Conservation (phyloP, 1,140 invertebrate genomes). For the Microplitis mediator region DNA sequence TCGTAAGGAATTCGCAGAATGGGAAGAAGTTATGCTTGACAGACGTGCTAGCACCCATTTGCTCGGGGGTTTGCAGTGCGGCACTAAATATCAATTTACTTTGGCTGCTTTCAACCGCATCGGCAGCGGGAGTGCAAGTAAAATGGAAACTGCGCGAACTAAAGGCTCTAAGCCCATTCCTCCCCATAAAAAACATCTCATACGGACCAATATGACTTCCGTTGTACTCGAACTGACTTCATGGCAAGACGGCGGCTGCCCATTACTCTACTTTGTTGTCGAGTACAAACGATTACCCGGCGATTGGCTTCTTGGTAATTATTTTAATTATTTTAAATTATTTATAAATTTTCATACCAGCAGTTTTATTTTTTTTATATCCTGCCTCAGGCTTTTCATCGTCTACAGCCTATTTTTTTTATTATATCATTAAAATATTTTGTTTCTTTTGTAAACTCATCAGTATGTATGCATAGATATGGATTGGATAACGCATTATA, state of each 20-base stretch:
- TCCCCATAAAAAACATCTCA: constrained; percentile 60
- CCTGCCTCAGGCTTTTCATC: too few relatives aligned
- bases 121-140: constrained; percentile 64
- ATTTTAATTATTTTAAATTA: neutral
- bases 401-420: too few relatives aligned
- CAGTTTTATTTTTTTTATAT: too few relatives aligned
- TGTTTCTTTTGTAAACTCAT: too few relatives aligned
- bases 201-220: constrained; percentile 68
- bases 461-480: too few relatives aligned
- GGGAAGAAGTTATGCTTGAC: constrained; percentile 64
- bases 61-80: constrained; percentile 66
- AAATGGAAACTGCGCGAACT: constrained; percentile 63
- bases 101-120: constrained; percentile 65
- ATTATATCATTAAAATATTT: too few relatives aligned
- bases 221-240: constrained; percentile 67
- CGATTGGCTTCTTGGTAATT: constrained; percentile 60
- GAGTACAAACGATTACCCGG: constrained; percentile 66
- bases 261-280: constrained; percentile 69
- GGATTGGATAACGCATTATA: too few relatives aligned
- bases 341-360: neutral
- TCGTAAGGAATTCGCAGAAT: constrained; percentile 65
- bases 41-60: constrained; percentile 60
- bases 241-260: constrained; percentile 72
- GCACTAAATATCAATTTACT: constrained; percentile 66
- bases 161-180: constrained; percentile 66